phyloP scores from a whole-genome alignment of 2,888 invertebrate species.

The Nephrotoma guestfalica region DNA sequence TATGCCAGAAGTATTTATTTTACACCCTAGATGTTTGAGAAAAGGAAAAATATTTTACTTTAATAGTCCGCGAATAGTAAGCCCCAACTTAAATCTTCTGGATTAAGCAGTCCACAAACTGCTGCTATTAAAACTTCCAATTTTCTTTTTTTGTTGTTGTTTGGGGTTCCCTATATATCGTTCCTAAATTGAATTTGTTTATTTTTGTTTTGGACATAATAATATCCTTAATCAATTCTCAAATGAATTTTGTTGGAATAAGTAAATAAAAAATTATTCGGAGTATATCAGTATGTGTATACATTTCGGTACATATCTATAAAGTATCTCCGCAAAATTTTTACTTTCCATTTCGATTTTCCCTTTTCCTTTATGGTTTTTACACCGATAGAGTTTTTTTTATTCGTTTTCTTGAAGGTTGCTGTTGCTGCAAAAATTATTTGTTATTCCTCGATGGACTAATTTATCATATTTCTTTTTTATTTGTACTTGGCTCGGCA shows the following conservation, averaged over 20 bases:
- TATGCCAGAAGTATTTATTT: too few relatives aligned
- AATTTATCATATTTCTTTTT: background rate
- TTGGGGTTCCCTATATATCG: background rate
- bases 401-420: background rate
- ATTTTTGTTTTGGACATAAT: background rate
- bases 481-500: background rate
- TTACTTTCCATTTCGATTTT: background rate
- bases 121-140: too few relatives aligned
- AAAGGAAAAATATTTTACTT: too few relatives aligned
- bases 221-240: background rate
- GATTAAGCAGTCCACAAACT: too few relatives aligned
- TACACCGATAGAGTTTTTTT: background rate
- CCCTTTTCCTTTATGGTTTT: background rate
- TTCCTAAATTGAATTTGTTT: background rate
- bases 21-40: too few relatives aligned
- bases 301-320: too few relatives aligned
- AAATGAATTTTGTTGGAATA: background rate
- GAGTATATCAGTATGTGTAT: background rate
- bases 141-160: too few relatives aligned
- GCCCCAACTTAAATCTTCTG: too few relatives aligned
- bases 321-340: background rate
- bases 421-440: background rate
- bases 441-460: background rate
- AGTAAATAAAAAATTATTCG: background rate
- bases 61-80: too few relatives aligned